Conservation (phyloP, 1,140 invertebrate genomes). For the Platyura marginata region DNA sequence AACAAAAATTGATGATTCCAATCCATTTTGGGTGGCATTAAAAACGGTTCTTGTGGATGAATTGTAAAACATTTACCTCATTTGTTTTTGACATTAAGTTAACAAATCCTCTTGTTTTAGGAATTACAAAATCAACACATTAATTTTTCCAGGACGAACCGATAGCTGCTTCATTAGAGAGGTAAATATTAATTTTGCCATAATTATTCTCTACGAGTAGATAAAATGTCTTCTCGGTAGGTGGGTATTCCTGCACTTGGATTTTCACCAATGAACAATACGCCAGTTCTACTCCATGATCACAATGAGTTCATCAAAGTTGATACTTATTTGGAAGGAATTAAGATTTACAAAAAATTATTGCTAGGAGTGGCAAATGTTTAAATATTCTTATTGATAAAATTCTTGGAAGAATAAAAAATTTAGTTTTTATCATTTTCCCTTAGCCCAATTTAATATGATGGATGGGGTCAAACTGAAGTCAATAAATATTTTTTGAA, state of each 20-base stretch:
- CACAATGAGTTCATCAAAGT: conserved; percentile 60
- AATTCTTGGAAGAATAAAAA: not conserved
- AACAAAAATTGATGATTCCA: conserved; percentile 39
- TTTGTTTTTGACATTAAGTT: not conserved
- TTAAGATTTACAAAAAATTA: conserved; percentile 45
- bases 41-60: conserved; percentile 35
- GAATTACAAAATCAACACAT: conserved; percentile 31
- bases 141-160: conserved; percentile 49
- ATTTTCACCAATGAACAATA: conserved; percentile 64
- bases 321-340: conserved; percentile 46
- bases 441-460: too few relatives aligned
- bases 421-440: not conserved
- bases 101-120: conserved; percentile 1
- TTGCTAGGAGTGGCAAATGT: conserved; percentile 36
- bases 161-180: conserved; percentile 40
- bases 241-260: conserved; percentile 52
- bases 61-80: conserved; percentile 13
- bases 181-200: conserved; percentile 19
- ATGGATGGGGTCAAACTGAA: too few relatives aligned
- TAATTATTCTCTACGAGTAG: not conserved
- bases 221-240: conserved; percentile 12
- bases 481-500: too few relatives aligned
- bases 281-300: conserved; percentile 53
- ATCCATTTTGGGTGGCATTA: conserved; percentile 62
- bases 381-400: conserved; percentile 5